Base-by-base conservation (phyloP, 2,113 vertebrate genomes). In the Halichoeres trimaculatus region DNA sequence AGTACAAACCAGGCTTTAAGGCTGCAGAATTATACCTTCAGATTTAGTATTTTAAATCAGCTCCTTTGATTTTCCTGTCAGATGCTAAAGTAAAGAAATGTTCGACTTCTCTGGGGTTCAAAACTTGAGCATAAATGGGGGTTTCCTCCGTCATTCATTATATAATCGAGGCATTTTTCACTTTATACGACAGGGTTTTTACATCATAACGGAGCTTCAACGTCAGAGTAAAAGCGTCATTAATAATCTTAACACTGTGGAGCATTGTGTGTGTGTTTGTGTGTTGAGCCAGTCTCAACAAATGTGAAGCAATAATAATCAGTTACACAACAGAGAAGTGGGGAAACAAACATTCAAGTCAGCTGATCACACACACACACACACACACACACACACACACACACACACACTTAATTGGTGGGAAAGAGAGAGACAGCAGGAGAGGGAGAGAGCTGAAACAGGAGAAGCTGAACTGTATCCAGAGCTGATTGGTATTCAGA, bases 401-500 rank as follows among this genome's bases (percentile, higher is more conserved):
- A 57, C 76, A 30, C 51, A 56, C 51, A 14, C 26, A 47, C 23
- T 45, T 22, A 51, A 20, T 13, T 6, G 20, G 52, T 13, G 48
- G 17, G 51, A 20, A 51, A 48, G 35, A 24, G 64, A 24, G 51
- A 50, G n/a, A n/a, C n/a, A n/a, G n/a, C n/a, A n/a, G n/a, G n/a
- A 48, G 35, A 24, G 64, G 20, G 51, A 50, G 43, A 78, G 62
- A 65, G 20, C 76, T 78, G 79, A 83, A 85, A 85, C 43, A 13
- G 61, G 76, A 83, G 80, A 78, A 70, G 63, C 63, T 76, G 60
- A 83, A 85, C 74, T 51, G 41, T 66, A 43, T 78, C 70, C 83
- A 83, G 74, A 73, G 81, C 86, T 76, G 80, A 83, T 83, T 79
- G 80, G 80, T 76, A 88, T 83, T 75, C 86, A 85, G 70, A 78